A percentile compares a stretch with the other conserved stretches of the same genome.
Conservation (phyloP, 2,888 invertebrate species). For the Cataglyphis albicans region DNA sequence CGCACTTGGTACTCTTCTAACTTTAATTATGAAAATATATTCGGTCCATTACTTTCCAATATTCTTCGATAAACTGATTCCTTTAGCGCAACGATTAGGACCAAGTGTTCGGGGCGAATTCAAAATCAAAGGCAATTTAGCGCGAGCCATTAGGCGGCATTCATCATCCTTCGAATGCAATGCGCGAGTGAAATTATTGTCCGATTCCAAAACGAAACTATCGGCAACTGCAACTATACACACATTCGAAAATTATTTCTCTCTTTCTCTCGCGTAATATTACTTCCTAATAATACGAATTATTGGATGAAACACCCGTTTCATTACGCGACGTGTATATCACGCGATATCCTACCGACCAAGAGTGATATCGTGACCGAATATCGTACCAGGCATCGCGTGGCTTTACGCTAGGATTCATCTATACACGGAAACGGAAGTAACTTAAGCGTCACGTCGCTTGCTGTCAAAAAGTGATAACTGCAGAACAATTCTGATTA, state of each 20-base stretch:
- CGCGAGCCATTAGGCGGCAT: slow-evolving; percentile 35
- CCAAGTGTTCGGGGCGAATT: background rate
- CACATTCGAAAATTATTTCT: background rate
- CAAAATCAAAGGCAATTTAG: slow-evolving; percentile 31
- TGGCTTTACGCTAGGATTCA: slow-evolving; percentile 13
- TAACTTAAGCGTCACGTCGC: slow-evolving; percentile 5
- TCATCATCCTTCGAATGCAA: slow-evolving; percentile 46
- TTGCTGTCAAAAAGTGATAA: slow-evolving; percentile 5
- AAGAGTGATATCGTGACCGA: slow-evolving; percentile 29
- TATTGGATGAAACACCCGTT: slow-evolving; percentile 41
- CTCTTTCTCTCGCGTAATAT: slow-evolving; percentile 3
- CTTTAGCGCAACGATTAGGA: slow-evolving; percentile 17
- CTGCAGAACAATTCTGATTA: background rate
- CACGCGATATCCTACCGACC: slow-evolving; percentile 35
- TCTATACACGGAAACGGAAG: slow-evolving; percentile 23
- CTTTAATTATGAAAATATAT: background rate
- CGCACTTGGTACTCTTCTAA: background rate
- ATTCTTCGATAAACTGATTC: background rate
- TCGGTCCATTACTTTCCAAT: slow-evolving; percentile 6
- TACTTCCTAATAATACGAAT: slow-evolving; percentile 51
- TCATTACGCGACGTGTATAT: slow-evolving; percentile 24
- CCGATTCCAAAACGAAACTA: slow-evolving; percentile 23
- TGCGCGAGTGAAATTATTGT: slow-evolving; percentile 40
- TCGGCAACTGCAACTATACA: slow-evolving; percentile 12
- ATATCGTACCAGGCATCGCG: slow-evolving; percentile 54